phyloP scores from a whole-genome alignment of 2,113 vertebrate species.

The Nycticebus coucang region DNA sequence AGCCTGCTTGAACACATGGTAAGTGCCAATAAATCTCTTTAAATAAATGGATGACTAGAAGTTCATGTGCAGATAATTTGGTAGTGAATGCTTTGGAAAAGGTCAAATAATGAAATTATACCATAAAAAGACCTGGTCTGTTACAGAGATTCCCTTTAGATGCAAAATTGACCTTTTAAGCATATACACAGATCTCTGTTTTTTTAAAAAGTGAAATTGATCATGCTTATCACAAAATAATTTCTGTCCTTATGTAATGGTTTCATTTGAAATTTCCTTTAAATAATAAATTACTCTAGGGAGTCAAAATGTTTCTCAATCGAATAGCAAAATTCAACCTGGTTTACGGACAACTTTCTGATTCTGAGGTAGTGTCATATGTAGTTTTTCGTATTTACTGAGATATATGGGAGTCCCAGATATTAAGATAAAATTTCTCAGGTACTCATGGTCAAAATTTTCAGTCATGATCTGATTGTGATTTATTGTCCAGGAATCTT shows the following conservation, averaged over 20 bases:
- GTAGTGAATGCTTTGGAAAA: background rate
- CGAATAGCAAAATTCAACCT: background rate
- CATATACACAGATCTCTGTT: too few species aligned
- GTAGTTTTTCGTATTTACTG: background rate
- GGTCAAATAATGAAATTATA: too few species aligned
- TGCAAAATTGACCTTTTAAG: too few species aligned
- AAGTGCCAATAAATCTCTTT: background rate
- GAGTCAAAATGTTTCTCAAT: background rate
- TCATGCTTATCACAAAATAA: background rate
- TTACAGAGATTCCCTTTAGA: too few species aligned
- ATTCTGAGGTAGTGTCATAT: background rate
- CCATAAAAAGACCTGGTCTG: too few species aligned
- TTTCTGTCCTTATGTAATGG: background rate
- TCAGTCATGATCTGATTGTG: background rate
- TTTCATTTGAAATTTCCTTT: background rate
- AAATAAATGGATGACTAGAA: background rate
- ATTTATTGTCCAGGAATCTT: background rate
- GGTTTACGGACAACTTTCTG: background rate
- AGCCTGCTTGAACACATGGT: background rate
- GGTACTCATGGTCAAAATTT: background rate
- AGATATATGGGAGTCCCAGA: background rate
- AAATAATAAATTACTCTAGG: background rate
- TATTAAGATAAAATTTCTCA: background rate
- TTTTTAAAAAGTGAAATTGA: background rate
- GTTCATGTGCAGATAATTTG: background rate